A percentile compares a stretch with the other conserved stretches of the same genome.
Conservation (phyloP, 2,888 invertebrate species). For the Bellardia bayeri region DNA sequence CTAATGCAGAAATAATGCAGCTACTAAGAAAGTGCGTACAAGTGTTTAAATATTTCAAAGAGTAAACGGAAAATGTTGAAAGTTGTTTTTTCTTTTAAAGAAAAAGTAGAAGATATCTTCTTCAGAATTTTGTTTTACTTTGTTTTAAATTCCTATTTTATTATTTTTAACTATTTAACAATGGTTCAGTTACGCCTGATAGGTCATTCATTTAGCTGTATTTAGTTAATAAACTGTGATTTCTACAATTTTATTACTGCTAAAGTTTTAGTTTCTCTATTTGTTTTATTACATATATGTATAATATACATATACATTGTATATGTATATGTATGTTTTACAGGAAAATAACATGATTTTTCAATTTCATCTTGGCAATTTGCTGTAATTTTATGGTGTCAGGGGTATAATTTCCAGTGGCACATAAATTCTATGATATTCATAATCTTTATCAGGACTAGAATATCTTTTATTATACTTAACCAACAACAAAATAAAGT, state of each 20-base stretch:
- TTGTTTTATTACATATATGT: too few species aligned
- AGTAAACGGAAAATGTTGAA: conserved; percentile 1
- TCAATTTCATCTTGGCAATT: conserved; percentile 66
- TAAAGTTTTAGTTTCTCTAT: not conserved
- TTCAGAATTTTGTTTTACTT: not conserved
- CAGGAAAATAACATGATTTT: conserved; percentile 64
- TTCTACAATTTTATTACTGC: not conserved
- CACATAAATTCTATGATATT: conserved; percentile 67
- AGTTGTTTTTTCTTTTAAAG: not conserved
- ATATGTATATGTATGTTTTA: not conserved
- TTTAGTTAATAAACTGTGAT: conserved; percentile 7
- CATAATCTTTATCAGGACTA: conserved; percentile 64
- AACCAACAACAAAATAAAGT: conserved; percentile 35
- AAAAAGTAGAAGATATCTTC: too few species aligned
- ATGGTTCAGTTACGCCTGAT: not conserved
- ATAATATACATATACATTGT: too few species aligned
- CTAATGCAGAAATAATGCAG: not conserved
- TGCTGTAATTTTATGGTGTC: conserved; percentile 66
- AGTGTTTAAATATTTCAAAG: conserved; percentile 13
- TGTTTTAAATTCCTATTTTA: not conserved
- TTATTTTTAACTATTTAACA: not conserved
- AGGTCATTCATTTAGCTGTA: not conserved
- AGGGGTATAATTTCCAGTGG: conserved; percentile 67
- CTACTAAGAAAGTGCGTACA: conserved; percentile 38
- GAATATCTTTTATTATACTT: conserved; percentile 64